phyloP scores from a whole-genome alignment of 2,113 vertebrate species.

The Gallinago undulata region DNA sequence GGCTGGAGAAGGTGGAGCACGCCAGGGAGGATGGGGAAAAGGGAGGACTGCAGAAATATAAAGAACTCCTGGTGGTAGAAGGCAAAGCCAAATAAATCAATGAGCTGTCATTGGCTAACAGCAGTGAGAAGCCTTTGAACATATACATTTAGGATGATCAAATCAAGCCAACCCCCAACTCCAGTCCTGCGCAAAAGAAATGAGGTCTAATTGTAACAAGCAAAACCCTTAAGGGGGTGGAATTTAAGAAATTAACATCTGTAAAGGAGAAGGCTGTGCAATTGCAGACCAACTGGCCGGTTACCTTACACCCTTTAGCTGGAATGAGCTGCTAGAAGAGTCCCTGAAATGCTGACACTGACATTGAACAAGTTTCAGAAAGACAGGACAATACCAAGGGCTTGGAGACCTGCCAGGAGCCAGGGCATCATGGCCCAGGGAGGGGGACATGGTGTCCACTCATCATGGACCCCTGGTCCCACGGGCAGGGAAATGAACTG shows the following conservation, averaged over 20 bases:
- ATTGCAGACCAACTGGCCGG: rapidly evolving
- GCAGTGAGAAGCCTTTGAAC: background rate
- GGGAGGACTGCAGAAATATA: rapidly evolving
- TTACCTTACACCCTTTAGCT: background rate
- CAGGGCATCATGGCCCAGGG: background rate
- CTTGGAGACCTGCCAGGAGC: background rate
- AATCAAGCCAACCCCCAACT: background rate
- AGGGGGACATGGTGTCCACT: background rate
- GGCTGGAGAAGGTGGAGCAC: background rate
- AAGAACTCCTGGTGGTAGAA: background rate
- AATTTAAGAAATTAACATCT: background rate
- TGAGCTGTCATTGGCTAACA: background rate
- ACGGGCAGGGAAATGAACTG: background rate
- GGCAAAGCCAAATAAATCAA: background rate
- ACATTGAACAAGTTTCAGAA: background rate
- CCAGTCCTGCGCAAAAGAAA: background rate
- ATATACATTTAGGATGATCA: background rate
- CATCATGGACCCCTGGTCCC: background rate
- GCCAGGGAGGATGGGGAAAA: background rate
- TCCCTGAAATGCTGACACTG: background rate
- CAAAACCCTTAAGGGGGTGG: background rate
- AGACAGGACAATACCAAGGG: background rate
- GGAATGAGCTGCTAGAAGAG: conserved; percentile 6
- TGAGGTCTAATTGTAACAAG: background rate
- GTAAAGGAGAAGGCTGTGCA: background rate